These are phyloP conservation scores for Cavia aperea DNA, from an alignment of 2,113 vertebrate species.

Conservation along the genomic window DNA sequence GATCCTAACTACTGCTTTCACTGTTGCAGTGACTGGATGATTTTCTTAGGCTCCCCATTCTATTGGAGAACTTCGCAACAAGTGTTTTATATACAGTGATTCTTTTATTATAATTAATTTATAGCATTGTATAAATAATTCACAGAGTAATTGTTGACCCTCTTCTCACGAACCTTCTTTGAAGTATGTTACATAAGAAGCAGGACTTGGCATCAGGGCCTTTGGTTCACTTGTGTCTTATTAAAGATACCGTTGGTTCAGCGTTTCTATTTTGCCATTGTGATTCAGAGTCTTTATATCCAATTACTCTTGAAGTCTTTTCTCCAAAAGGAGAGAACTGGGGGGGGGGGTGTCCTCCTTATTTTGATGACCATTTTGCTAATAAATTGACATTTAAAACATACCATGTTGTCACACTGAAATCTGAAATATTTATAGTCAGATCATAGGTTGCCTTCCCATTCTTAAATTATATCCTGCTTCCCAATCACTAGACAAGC, in stretches of 20 bases:
- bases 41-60: constrained; percentile 34
- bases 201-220: background rate
- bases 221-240: background rate
- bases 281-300: background rate
- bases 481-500: background rate
- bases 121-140: constrained; percentile 54
- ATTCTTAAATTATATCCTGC: constrained; percentile 11
- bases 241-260: background rate
- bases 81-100: background rate
- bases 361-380: background rate
- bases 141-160: constrained; percentile 9
- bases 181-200: constrained; percentile 36
- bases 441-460: constrained; percentile 9
- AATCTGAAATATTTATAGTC: constrained; percentile 54
- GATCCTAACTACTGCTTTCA: background rate
- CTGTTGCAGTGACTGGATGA: background rate
- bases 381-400: background rate
- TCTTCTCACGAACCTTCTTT: constrained; percentile 9
- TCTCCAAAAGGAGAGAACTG: background rate
- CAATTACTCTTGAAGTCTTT: background rate
- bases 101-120: background rate
- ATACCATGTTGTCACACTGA: constrained; percentile 56
- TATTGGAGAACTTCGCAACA: constrained; percentile 40
- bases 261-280: background rate
- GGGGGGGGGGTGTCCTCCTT: fast-evolving